A percentile compares a stretch with the other conserved stretches of the same genome.
Evolutionary conservation across 2,113 vertebrate species (phyloP).

Genomic region (Equus quagga): DNA sequence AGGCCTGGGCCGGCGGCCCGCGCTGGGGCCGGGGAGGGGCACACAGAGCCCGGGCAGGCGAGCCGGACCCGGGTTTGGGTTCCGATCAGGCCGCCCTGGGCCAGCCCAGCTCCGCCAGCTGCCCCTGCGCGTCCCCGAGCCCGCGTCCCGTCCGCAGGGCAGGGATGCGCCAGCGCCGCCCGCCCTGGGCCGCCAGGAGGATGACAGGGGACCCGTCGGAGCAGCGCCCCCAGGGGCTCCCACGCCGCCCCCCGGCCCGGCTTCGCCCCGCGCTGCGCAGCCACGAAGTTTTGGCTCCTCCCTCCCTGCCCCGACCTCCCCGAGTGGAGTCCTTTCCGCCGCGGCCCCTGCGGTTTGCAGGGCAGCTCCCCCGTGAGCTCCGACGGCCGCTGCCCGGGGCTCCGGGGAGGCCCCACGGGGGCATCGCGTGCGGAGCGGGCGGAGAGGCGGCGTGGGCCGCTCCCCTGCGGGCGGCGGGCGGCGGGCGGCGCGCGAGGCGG

Average conservation of each 20-base stretch:
- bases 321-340: neutral
- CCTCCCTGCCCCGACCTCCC: neutral
- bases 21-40: too few species aligned
- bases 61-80: neutral
- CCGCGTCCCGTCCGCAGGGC: neutral
- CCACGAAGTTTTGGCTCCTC: neutral
- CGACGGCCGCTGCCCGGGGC: neutral
- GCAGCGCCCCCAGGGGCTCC: neutral
- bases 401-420: neutral
- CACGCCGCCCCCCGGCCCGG: too few species aligned
- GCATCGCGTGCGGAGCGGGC: neutral
- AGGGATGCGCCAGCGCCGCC: neutral
- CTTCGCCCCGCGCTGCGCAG: neutral
- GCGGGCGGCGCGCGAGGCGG: too few species aligned
- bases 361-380: neutral
- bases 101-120: neutral
- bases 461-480: neutral
- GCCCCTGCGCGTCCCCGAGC: neutral
- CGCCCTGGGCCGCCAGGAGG: neutral
- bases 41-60: neutral
- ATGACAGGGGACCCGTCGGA: too few species aligned
- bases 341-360: neutral
- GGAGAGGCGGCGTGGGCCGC: rapidly evolving
- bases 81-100: neutral
- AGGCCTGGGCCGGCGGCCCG: neutral